These are phyloP conservation scores for Dicyrtomina minuta DNA, from an alignment of 2,888 invertebrate species.

Conservation along the genomic window DNA sequence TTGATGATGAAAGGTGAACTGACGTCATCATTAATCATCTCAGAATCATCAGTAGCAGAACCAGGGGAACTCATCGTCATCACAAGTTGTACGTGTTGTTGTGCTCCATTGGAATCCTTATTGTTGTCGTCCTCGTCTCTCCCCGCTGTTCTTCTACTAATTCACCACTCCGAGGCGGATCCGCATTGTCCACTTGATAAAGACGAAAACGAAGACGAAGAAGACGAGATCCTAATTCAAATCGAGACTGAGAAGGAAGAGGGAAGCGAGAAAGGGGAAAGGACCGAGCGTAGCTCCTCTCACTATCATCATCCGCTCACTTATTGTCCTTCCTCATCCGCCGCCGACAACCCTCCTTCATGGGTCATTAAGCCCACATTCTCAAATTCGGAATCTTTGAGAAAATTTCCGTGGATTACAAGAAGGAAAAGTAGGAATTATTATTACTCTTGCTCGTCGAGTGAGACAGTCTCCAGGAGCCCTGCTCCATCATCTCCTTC, in stretches of 20 bases:
- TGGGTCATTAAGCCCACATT: not conserved
- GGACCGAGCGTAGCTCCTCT: too few relatives aligned
- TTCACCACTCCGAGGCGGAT: not conserved
- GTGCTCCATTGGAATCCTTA: not conserved
- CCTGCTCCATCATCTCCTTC: too few relatives aligned
- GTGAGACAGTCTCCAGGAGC: too few relatives aligned
- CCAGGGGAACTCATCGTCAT: constrained; percentile 33
- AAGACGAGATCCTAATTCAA: not conserved
- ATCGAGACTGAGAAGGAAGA: not conserved
- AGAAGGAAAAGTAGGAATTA: too few relatives aligned
- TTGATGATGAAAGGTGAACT: constrained; percentile 43
- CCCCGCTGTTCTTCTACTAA: not conserved
- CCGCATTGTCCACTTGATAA: not conserved
- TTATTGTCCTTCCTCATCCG: not conserved
- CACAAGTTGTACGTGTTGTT: constrained; percentile 23
- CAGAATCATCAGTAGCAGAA: constrained; percentile 36
- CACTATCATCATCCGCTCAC: not conserved
- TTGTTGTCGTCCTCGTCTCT: not conserved
- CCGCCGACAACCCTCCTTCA: not conserved
- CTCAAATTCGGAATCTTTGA: not conserved
- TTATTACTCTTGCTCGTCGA: too few relatives aligned
- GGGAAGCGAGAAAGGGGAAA: too few relatives aligned
- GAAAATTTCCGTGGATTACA: too few relatives aligned
- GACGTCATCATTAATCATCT: constrained; percentile 35
- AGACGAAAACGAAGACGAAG: not conserved